phyloP scores from a whole-genome alignment of 2,797 vertebrate genomes.

The Gymnoscopelus braueri region DNA sequence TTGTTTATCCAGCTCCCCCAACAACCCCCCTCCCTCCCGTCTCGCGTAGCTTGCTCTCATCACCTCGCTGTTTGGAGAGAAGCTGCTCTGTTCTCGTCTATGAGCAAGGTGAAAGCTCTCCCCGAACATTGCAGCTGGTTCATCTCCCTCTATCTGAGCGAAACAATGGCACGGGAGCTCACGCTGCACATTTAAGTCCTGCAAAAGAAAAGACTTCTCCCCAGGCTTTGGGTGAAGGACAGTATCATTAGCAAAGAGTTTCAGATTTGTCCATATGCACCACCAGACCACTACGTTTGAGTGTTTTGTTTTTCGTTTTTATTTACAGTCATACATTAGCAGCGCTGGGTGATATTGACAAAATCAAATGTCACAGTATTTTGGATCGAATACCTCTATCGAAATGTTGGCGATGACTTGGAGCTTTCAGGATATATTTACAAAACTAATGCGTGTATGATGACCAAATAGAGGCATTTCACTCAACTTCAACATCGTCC shows the following conservation, averaged over 20 bases:
- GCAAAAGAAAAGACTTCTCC: slow-evolving; percentile 4
- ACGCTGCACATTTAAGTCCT: slow-evolving; percentile 8
- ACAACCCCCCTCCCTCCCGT: not conserved
- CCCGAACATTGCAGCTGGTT: slow-evolving; percentile 34
- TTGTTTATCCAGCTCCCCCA: slow-evolving; percentile 14
- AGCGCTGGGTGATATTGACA: too few relatives aligned
- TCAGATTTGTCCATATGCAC: slow-evolving; percentile 18
- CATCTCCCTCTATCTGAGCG: slow-evolving; percentile 23
- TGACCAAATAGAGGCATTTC: too few relatives aligned
- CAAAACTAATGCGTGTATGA: too few relatives aligned
- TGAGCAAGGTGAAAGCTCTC: slow-evolving; percentile 23
- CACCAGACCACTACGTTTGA: slow-evolving; percentile 23
- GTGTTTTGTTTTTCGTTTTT: slow-evolving; percentile 9
- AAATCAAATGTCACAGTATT: too few relatives aligned
- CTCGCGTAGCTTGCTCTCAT: not conserved
- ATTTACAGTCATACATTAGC: not conserved
- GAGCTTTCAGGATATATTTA: too few relatives aligned
- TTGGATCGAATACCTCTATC: too few relatives aligned
- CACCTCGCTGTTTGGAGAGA: slow-evolving; percentile 13
- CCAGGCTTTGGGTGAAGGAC: not conserved
- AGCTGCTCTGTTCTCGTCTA: slow-evolving; percentile 18
- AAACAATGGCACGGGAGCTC: slow-evolving; percentile 28
- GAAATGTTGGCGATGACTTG: too few relatives aligned
- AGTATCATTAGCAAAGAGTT: slow-evolving; percentile 38
- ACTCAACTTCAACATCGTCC: too few relatives aligned